Conservation (phyloP, 2,113 vertebrate species). For the Cheilinus undulatus region DNA sequence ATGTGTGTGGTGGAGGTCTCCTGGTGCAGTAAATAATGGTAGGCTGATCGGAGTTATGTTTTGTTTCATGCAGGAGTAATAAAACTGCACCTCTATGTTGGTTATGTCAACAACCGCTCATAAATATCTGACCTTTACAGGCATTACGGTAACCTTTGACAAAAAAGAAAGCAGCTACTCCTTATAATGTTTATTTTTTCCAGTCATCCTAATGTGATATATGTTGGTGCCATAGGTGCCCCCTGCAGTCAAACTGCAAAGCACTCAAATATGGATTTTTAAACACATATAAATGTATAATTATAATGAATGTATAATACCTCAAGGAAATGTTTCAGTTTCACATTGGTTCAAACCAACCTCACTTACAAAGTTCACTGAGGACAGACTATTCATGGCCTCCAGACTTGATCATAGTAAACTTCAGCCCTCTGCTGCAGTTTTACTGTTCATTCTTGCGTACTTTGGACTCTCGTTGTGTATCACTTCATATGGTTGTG, state of each 20-base stretch:
- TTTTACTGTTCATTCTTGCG: slow-evolving; percentile 59
- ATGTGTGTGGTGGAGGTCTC: slow-evolving; percentile 2
- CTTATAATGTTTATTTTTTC: no score
- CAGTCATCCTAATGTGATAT: background rate
- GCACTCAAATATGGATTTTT: background rate
- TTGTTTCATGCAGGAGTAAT: slow-evolving; percentile 26
- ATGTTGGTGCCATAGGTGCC: no score
- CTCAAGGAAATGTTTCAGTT: background rate
- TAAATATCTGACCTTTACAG: slow-evolving; percentile 12
- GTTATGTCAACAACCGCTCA: slow-evolving; percentile 17
- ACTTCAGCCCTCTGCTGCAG: slow-evolving; percentile 49
- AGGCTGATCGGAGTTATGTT: slow-evolving; percentile 31
- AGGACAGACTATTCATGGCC: slow-evolving; percentile 32
- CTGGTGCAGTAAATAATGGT: slow-evolving; percentile 38
- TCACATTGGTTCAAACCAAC: slow-evolving; percentile 14
- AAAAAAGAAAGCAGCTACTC: background rate
- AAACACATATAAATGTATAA: background rate
- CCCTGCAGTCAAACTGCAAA: background rate
- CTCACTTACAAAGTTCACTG: slow-evolving; percentile 38
- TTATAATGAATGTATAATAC: background rate
- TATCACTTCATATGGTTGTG: slow-evolving; percentile 63
- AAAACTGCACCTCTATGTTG: slow-evolving; percentile 29
- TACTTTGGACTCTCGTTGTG: slow-evolving; percentile 60
- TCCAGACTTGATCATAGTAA: slow-evolving; percentile 47
- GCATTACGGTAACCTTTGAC: background rate